A percentile compares a stretch with the other conserved stretches of the same genome.
These are phyloP conservation scores for Botia kubotai DNA, from an alignment of 2,797 vertebrate genomes.

Conservation along the genomic window DNA sequence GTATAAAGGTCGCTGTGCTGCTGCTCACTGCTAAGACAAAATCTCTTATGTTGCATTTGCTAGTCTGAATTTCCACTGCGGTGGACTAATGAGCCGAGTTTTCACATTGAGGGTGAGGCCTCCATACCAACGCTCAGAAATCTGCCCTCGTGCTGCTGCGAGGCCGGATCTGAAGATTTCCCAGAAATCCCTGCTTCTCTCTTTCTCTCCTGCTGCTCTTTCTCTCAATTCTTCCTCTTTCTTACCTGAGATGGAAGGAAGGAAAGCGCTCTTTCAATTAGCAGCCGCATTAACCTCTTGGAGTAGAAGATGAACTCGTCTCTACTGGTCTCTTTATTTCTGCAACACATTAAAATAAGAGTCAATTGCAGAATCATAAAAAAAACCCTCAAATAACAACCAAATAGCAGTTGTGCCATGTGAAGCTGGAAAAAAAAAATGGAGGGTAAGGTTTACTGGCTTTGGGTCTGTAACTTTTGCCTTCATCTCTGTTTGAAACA, in stretches of 20 bases:
- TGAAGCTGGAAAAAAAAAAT: too few species aligned
- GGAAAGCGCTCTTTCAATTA: slow-evolving; percentile 94
- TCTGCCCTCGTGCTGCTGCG: neutral
- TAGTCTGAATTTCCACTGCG: slow-evolving; percentile 69
- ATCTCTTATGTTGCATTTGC: slow-evolving; percentile 23
- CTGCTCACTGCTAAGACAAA: slow-evolving; percentile 26
- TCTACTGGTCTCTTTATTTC: slow-evolving; percentile 95
- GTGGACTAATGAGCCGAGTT: slow-evolving; percentile 62
- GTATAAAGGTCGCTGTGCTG: slow-evolving; percentile 36
- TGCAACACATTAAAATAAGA: slow-evolving; percentile 60
- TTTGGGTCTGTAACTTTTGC: too few species aligned
- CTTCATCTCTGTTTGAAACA: too few species aligned
- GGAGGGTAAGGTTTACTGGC: too few species aligned
- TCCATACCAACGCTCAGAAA: slow-evolving; percentile 19
- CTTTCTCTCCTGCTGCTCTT: neutral
- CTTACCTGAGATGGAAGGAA: slow-evolving; percentile 94
- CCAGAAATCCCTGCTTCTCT: neutral
- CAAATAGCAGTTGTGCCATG: too few species aligned
- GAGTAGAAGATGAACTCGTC: slow-evolving; percentile 99
- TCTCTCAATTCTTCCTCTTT: slow-evolving; percentile 17
- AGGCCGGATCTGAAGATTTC: slow-evolving; percentile 9
- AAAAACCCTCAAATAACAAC: too few species aligned
- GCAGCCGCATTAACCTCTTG: slow-evolving; percentile 93
- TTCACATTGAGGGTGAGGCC: slow-evolving; percentile 53
- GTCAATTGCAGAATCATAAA: neutral